Percentiles rank a stretch among this genome's conserved stretches.
These are phyloP conservation scores for Brachypalpus laphriformis DNA, from an alignment of 2,888 invertebrate genomes.

Conservation along the genomic window DNA sequence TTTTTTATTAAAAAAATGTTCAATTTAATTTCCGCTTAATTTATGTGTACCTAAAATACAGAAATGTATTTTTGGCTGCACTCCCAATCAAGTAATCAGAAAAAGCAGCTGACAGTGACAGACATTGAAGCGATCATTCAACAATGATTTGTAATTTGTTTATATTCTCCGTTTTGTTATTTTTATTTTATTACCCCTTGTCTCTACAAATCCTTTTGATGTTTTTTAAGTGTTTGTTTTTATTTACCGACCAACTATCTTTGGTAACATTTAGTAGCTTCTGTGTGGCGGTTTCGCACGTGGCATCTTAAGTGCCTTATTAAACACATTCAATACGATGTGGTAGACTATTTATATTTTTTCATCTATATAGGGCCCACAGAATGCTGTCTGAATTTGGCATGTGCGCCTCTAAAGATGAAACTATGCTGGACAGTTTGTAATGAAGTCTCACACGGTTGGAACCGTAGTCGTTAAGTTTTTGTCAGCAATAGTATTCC, in stretches of 20 bases:
- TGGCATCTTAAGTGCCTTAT: background rate
- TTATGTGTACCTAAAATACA: background rate
- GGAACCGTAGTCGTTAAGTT: no score
- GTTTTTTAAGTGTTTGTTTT: background rate
- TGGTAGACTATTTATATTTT: background rate
- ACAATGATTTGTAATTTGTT: background rate
- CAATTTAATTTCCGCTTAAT: no score
- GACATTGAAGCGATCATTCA: background rate
- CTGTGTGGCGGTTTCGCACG: background rate
- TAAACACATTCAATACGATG: background rate
- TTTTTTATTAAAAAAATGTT: no score
- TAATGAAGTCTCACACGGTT: background rate
- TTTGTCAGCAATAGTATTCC: no score
- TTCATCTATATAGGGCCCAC: background rate
- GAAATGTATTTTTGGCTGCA: background rate
- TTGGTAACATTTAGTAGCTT: constrained; percentile 1
- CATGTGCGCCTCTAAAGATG: background rate
- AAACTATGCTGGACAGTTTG: background rate
- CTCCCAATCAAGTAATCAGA: background rate
- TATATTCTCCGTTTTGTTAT: background rate
- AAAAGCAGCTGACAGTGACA: background rate
- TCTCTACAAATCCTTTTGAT: background rate
- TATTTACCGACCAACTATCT: background rate
- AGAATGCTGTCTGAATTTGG: background rate
- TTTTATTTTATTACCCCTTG: background rate